Evolutionary conservation across 2,113 vertebrate species (phyloP).

Genomic region (Galbula dea): DNA sequence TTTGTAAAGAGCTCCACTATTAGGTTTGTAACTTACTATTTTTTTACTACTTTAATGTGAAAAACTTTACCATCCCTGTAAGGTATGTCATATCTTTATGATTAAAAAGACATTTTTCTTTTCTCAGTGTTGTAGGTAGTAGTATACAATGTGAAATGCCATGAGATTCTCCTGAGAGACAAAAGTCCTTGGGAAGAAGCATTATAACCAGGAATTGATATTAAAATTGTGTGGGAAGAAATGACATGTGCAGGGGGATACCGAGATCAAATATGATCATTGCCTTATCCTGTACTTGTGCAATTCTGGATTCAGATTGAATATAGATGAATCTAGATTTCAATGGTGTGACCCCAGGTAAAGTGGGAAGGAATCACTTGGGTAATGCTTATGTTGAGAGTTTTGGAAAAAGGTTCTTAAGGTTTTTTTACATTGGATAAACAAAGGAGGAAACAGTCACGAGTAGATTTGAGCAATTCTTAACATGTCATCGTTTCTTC

Average conservation of each 20-base stretch:
- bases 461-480: background rate
- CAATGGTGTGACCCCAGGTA: background rate
- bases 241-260: background rate
- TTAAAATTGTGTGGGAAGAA: background rate
- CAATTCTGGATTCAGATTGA: background rate
- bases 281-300: background rate
- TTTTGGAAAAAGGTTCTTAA: background rate
- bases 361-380: background rate
- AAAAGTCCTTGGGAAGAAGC: background rate
- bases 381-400: background rate
- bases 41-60: background rate
- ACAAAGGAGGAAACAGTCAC: background rate
- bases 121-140: background rate
- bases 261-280: background rate
- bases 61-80: background rate
- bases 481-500: background rate
- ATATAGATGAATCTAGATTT: background rate
- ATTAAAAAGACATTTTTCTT: background rate
- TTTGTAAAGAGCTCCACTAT: background rate
- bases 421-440: background rate
- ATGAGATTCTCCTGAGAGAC: background rate
- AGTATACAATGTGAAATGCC: background rate
- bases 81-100: background rate
- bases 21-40: background rate
- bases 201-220: background rate